Conservation (phyloP, 1,140 invertebrate species). For the Lepidostoma basale region DNA sequence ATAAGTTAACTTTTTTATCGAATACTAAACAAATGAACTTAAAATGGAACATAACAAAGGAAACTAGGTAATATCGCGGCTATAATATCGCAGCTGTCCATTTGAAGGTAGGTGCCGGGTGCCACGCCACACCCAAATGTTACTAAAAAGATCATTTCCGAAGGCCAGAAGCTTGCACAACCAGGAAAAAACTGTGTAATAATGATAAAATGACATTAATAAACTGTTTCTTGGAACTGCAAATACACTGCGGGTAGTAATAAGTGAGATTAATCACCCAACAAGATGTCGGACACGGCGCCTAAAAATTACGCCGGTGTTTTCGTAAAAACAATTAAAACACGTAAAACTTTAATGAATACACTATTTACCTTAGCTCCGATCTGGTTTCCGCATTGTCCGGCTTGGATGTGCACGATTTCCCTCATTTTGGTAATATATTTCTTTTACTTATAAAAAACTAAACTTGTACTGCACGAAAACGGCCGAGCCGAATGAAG, state of each 20-base stretch:
- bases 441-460: slow-evolving; percentile 35
- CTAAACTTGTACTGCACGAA: slow-evolving; percentile 32
- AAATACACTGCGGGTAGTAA: too few relatives aligned
- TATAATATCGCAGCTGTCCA: background rate
- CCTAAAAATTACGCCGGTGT: background rate
- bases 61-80: background rate
- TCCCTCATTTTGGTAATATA: slow-evolving; percentile 66
- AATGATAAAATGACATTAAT: background rate
- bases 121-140: slow-evolving; percentile 25
- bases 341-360: background rate
- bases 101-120: background rate
- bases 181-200: background rate
- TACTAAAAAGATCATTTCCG: background rate
- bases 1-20: background rate
- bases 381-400: slow-evolving; percentile 79
- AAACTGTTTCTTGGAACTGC: too few relatives aligned
- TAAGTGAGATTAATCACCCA: background rate
- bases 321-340: background rate
- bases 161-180: background rate
- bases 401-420: slow-evolving; percentile 78
- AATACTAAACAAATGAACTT: background rate
- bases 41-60: background rate
- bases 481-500: slow-evolving; percentile 30
- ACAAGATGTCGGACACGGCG: slow-evolving; percentile 28
- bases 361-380: slow-evolving; percentile 67